Percentiles rank a stretch among this genome's conserved stretches.
phyloP scores from a whole-genome alignment of 2,888 invertebrate species.

The Leptothorax acervorum region DNA sequence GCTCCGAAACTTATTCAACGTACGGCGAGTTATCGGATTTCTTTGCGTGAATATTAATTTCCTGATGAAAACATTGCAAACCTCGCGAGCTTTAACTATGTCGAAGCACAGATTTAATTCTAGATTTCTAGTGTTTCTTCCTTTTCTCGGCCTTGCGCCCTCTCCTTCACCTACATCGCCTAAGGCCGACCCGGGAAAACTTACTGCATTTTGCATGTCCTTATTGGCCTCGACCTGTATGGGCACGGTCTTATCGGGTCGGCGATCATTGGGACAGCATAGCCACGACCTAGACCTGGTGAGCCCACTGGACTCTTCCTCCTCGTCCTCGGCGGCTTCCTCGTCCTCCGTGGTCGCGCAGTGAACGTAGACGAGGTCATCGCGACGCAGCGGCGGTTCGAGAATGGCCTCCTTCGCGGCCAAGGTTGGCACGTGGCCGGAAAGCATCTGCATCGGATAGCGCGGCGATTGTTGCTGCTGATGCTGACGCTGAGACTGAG shows the following conservation, averaged over 20 bases:
- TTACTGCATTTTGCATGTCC: conserved; percentile 71
- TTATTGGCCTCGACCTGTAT: conserved; percentile 74
- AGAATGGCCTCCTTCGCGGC: conserved; percentile 73
- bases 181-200: conserved; percentile 37
- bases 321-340: conserved; percentile 72
- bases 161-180: neutral
- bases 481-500: conserved; percentile 51
- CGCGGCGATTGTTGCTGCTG: conserved; percentile 62
- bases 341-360: conserved; percentile 77
- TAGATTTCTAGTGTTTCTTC: neutral
- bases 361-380: conserved; percentile 77
- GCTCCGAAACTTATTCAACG: neutral
- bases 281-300: conserved; percentile 85
- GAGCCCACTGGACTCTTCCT: conserved; percentile 69
- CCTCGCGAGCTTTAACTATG: neutral
- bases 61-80: neutral
- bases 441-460: conserved; percentile 58
- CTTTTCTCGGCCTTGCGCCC: neutral
- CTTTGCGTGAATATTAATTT: neutral
- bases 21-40: neutral
- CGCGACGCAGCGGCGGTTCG: conserved; percentile 69
- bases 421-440: conserved; percentile 60
- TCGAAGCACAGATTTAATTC: neutral
- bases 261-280: conserved; percentile 85
- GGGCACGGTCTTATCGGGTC: conserved; percentile 74